phyloP scores from a whole-genome alignment of 2,888 invertebrate species.

The Enchytraeus crypticus region DNA sequence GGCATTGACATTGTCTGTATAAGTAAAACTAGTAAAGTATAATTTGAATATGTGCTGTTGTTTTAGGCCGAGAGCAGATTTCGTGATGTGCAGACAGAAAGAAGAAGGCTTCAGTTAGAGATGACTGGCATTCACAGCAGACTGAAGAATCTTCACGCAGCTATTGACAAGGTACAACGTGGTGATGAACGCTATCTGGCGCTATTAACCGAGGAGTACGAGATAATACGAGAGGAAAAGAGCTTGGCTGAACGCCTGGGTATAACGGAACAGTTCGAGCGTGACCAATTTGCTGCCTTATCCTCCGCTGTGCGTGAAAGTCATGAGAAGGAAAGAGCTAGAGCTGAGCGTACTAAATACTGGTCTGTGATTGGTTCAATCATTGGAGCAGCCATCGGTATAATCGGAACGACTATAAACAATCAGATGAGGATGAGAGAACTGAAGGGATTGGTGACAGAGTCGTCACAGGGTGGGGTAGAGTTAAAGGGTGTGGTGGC shows the following conservation, averaged over 20 bases:
- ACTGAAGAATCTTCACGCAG: slow-evolving; percentile 64
- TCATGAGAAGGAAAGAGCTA: slow-evolving; percentile 72
- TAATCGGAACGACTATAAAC: slow-evolving; percentile 61
- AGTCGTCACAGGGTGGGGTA: slow-evolving; percentile 26
- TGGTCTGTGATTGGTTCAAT: slow-evolving; percentile 69
- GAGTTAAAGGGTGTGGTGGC: slow-evolving; percentile 20
- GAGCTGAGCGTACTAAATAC: slow-evolving; percentile 74
- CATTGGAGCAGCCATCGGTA: slow-evolving; percentile 58
- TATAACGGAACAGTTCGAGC: slow-evolving; percentile 63
- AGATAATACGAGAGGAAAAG: slow-evolving; percentile 45
- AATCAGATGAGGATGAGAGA: slow-evolving; percentile 61
- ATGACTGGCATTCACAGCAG: slow-evolving; percentile 34
- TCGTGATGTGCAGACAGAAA: slow-evolving; percentile 33
- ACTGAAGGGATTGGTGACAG: slow-evolving; percentile 56
- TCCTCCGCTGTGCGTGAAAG: slow-evolving; percentile 69
- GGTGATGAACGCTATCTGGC: slow-evolving; percentile 69
- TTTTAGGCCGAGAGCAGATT: slow-evolving; percentile 43
- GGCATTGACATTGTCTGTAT: too few relatives aligned
- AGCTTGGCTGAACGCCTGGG: slow-evolving; percentile 56
- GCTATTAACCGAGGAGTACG: slow-evolving; percentile 60
- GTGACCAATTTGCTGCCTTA: slow-evolving; percentile 61
- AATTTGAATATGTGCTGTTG: too few relatives aligned
- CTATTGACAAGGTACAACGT: slow-evolving; percentile 67
- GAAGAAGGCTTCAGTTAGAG: slow-evolving; percentile 34
- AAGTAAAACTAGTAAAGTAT: too few relatives aligned